Percentiles rank a stretch among this genome's conserved stretches.
These are phyloP conservation scores for Chalcosyrphus nemorum DNA, from an alignment of 2,888 invertebrate genomes.

Conservation along the genomic window DNA sequence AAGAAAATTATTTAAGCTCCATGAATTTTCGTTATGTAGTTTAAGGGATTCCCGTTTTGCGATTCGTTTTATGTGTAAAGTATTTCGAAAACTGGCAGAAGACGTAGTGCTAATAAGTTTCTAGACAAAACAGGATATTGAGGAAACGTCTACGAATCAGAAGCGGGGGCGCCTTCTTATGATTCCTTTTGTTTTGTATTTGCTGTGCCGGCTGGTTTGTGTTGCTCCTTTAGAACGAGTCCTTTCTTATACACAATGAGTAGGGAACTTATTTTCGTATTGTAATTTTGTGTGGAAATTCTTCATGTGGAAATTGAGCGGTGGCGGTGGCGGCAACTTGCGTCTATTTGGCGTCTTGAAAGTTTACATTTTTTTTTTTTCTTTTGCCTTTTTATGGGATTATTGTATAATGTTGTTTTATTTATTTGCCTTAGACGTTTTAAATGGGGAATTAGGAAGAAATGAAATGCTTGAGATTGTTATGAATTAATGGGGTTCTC, in stretches of 20 bases:
- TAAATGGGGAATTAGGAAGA: background rate
- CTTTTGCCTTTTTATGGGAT: slow-evolving; percentile 61
- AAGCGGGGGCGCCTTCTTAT: slow-evolving; percentile 63
- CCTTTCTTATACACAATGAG: no score
- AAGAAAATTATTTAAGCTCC: slow-evolving; percentile 65
- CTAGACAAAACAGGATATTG: slow-evolving; percentile 69
- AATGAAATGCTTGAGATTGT: slow-evolving; percentile 8
- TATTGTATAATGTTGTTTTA: slow-evolving; percentile 53
- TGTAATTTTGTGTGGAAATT: slow-evolving; percentile 43
- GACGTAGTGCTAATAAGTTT: slow-evolving; percentile 64
- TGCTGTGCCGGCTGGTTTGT: slow-evolving; percentile 36
- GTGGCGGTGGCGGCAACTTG: slow-evolving; percentile 8
- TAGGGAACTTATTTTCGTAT: slow-evolving; percentile 30
- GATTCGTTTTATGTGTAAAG: slow-evolving; percentile 28
- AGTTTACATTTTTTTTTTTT: slow-evolving; percentile 53
- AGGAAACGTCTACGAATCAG: slow-evolving; percentile 55
- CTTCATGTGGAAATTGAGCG: slow-evolving; percentile 52
- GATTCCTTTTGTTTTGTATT: slow-evolving; percentile 48
- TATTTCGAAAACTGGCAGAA: slow-evolving; percentile 23
- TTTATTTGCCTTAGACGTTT: slow-evolving; percentile 43
- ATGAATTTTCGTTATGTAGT: slow-evolving; percentile 56
- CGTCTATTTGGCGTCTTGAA: slow-evolving; percentile 62
- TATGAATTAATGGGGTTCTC: slow-evolving; percentile 37
- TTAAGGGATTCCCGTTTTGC: slow-evolving; percentile 19
- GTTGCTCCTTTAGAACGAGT: background rate